phyloP scores from a whole-genome alignment of 2,888 invertebrate genomes.

The Ditylenchus weischeri region DNA sequence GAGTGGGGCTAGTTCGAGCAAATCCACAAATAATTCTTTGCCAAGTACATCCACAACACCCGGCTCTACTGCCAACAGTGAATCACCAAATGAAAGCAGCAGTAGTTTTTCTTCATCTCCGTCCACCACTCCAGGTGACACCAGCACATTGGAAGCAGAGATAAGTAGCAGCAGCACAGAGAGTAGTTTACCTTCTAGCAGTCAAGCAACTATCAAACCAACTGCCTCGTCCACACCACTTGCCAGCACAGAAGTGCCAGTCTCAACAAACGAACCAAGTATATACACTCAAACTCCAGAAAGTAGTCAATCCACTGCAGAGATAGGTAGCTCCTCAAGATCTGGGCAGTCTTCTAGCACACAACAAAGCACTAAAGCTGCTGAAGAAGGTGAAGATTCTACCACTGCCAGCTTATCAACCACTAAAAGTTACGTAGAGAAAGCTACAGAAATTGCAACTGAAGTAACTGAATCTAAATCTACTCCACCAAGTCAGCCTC shows the following conservation, averaged over 20 bases:
- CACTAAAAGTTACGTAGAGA: too few relatives aligned
- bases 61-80: too few relatives aligned
- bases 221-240: too few relatives aligned
- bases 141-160: neutral
- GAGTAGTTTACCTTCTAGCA: neutral
- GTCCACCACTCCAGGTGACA: neutral
- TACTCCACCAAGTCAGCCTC: slow-evolving; percentile 9
- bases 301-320: too few relatives aligned
- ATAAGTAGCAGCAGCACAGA: neutral
- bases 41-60: too few relatives aligned
- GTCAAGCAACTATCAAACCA: slow-evolving; percentile 6
- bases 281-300: too few relatives aligned
- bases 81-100: too few relatives aligned
- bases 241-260: too few relatives aligned
- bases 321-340: too few relatives aligned
- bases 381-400: slow-evolving; percentile 7
- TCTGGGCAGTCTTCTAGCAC: slow-evolving; percentile 1
- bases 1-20: too few relatives aligned
- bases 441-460: neutral
- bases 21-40: too few relatives aligned
- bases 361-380: slow-evolving; percentile 13
- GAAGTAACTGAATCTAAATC: neutral
- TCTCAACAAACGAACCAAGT: too few relatives aligned
- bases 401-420: slow-evolving; percentile 12
- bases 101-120: slow-evolving; percentile 1